These are phyloP conservation scores for Idaea biselata DNA, from an alignment of 2,888 invertebrate genomes.

Conservation along the genomic window DNA sequence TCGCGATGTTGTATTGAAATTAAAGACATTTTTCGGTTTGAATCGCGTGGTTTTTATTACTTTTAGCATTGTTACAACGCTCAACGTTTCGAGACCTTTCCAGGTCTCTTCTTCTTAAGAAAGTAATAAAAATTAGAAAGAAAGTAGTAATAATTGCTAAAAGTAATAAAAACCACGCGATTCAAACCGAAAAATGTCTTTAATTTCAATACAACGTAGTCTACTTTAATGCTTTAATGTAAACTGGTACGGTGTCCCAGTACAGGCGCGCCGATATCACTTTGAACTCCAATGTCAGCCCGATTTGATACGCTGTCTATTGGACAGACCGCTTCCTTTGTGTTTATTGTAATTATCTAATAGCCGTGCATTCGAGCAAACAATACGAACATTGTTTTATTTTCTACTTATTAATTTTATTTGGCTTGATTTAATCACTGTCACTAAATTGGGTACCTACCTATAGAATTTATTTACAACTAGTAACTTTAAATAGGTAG, in stretches of 20 bases:
- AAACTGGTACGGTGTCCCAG: neutral
- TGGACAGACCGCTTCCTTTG: conserved; percentile 71
- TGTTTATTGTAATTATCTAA: conserved; percentile 63
- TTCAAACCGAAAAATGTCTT: too few species aligned
- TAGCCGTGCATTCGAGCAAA: conserved; percentile 42
- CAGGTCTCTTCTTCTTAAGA: too few species aligned
- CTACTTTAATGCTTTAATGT: neutral
- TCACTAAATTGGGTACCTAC: neutral
- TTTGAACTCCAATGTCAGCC: conserved; percentile 70
- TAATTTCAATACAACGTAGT: too few species aligned
- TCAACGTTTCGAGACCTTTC: too few species aligned
- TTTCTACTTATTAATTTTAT: neutral
- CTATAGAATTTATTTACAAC: neutral
- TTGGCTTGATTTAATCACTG: neutral
- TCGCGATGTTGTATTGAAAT: too few species aligned
- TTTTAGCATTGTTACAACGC: too few species aligned
- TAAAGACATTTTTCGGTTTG: too few species aligned
- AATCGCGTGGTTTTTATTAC: too few species aligned
- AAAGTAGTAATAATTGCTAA: too few species aligned
- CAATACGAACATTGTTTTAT: conserved; percentile 7
- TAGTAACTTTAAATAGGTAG: too few species aligned
- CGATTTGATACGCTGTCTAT: conserved; percentile 75
- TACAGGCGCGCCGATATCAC: conserved; percentile 49
- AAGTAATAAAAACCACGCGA: too few species aligned
- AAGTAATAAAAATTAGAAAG: too few species aligned